These are phyloP conservation scores for Phenganax stokvisi DNA, from an alignment of 92 coral and sea anemone genomes.

Conservation along the genomic window DNA sequence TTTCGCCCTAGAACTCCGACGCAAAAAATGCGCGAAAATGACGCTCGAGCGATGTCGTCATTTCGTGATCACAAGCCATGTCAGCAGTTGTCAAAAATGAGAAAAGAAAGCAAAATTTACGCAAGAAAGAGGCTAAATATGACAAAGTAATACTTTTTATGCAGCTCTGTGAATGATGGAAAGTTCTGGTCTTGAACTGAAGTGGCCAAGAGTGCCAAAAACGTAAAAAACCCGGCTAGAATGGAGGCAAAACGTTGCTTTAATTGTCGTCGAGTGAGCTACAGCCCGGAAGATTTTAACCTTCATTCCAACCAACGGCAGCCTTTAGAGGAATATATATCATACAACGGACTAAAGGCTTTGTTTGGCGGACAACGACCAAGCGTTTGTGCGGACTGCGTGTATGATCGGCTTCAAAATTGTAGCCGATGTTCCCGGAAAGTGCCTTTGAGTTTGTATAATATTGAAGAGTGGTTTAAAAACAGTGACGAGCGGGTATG, in stretches of 20 bases:
- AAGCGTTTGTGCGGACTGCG: constrained; percentile 80
- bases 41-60: constrained; percentile 2
- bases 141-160: constrained; percentile 1
- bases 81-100: constrained; percentile 24
- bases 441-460: constrained; percentile 87
- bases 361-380: constrained; percentile 42
- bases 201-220: not conserved
- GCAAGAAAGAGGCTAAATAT: not conserved
- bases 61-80: constrained; percentile 22
- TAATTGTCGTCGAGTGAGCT: constrained; percentile 78
- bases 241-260: constrained; percentile 89
- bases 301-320: constrained; percentile 38
- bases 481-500: constrained; percentile 68
- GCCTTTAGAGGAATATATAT: constrained; percentile 42
- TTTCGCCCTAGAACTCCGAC: not conserved
- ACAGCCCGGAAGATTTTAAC: constrained; percentile 65
- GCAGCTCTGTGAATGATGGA: not conserved
- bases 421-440: constrained; percentile 67
- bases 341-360: constrained; percentile 36
- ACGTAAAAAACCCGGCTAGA: not conserved
- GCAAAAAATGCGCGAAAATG: constrained; percentile 15
- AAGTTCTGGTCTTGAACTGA: constrained; percentile 1
- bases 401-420: constrained; percentile 84
- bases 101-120: not conserved
- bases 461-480: constrained; percentile 88